Percentiles rank a stretch among this genome's conserved stretches.
Conservation (phyloP, 2,113 vertebrate genomes). For the Rhineura floridana region DNA sequence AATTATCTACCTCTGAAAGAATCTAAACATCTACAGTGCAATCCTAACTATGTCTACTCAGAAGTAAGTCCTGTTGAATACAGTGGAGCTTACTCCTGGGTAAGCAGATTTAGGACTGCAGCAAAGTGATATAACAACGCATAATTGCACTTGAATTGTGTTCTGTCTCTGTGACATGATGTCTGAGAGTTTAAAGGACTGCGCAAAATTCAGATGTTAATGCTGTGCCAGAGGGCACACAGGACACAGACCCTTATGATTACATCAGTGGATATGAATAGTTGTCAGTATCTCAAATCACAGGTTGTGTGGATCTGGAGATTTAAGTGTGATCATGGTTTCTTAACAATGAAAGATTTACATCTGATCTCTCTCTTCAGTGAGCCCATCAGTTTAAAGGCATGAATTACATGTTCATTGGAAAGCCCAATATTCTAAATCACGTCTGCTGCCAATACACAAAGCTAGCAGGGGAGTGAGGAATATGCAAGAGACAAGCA, state of each 20-base stretch:
- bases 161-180: background rate
- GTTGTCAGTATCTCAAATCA: background rate
- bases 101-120: too few relatives aligned
- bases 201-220: background rate
- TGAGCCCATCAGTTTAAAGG: background rate
- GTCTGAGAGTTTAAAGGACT: background rate
- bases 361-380: background rate
- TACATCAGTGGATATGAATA: background rate
- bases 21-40: background rate
- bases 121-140: too few relatives aligned
- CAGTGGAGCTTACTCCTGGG: too few relatives aligned
- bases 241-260: background rate
- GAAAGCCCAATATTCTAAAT: background rate
- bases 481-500: background rate
- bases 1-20: background rate
- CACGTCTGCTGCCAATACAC: background rate
- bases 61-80: too few relatives aligned
- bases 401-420: background rate
- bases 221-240: background rate
- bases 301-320: background rate
- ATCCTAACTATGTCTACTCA: background rate
- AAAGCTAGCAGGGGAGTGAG: background rate
- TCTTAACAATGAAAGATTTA: background rate
- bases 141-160: background rate
- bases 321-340: background rate